Conservation (phyloP, 1,140 invertebrate genomes). For the Sarcophaga peregrina region DNA sequence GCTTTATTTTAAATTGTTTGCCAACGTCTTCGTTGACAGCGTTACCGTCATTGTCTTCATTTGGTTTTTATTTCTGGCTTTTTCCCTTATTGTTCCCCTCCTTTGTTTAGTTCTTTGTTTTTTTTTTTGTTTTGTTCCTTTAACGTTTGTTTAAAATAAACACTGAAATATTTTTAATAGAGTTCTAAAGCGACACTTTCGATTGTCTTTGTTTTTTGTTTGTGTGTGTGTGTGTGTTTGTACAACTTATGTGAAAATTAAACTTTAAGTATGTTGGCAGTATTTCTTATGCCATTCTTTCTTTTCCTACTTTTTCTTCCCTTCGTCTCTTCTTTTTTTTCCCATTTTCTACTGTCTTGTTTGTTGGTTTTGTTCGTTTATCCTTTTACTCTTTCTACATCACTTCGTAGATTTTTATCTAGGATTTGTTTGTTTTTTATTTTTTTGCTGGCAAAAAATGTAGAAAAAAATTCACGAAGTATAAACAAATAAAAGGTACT, state of each 20-base stretch:
- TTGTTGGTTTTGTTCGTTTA: neutral
- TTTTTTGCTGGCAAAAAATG: neutral
- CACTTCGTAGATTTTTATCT: neutral
- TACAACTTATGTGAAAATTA: conserved; percentile 59
- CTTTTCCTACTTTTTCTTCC: too few species aligned
- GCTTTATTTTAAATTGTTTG: neutral
- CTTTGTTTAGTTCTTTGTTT: conserved; percentile 5
- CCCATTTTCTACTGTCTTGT: neutral
- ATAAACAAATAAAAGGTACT: conserved; percentile 20
- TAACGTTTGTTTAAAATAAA: conserved; percentile 17
- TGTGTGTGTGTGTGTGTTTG: neutral
- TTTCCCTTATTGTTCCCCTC: neutral
- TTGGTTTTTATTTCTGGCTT: neutral
- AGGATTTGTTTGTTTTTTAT: neutral
- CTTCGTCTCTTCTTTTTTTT: too few species aligned
- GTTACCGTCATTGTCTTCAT: conserved; percentile 11
- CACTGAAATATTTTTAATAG: conserved; percentile 64
- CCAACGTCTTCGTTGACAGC: neutral
- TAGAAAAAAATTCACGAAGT: neutral
- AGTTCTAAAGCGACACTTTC: conserved; percentile 64
- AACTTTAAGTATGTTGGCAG: conserved; percentile 52
- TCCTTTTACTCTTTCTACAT: neutral
- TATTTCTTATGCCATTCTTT: too few species aligned
- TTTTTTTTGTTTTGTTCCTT: neutral
- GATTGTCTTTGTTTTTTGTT: conserved; percentile 53